Conservation (phyloP, 2,797 vertebrate species). For the Loriculus beryllinus region DNA sequence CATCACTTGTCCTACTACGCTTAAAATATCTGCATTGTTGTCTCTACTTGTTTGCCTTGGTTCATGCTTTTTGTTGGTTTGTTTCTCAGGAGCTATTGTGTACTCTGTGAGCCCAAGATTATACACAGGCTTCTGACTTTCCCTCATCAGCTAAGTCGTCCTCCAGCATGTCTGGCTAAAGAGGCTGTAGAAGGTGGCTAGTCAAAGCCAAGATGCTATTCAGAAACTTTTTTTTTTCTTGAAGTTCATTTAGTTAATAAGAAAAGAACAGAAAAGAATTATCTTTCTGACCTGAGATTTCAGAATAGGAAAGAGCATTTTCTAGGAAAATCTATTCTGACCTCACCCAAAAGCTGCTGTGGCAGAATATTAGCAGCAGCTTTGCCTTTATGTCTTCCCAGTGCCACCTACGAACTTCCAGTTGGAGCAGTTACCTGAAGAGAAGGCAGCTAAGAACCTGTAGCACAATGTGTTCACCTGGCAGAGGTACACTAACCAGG, state of each 20-base stretch:
- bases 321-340: not conserved
- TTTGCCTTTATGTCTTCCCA: not conserved
- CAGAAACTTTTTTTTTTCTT: not conserved
- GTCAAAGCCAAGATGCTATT: not conserved
- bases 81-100: not conserved
- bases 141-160: not conserved
- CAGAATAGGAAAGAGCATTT: not conserved
- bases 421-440: not conserved
- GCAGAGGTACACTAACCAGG: not conserved
- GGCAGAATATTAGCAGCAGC: not conserved
- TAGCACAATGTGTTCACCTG: not conserved
- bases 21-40: not conserved
- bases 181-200: not conserved
- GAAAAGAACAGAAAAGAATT: not conserved
- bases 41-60: not conserved
- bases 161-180: not conserved
- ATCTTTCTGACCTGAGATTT: not conserved
- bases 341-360: not conserved
- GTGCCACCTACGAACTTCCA: not conserved
- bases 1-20: rapidly evolving
- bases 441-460: not conserved
- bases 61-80: not conserved
- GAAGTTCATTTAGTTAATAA: not conserved
- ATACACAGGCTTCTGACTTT: not conserved
- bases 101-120: not conserved